Base-by-base conservation (phyloP, 2,888 invertebrate species). In the Tachystola acroxantha region DNA sequence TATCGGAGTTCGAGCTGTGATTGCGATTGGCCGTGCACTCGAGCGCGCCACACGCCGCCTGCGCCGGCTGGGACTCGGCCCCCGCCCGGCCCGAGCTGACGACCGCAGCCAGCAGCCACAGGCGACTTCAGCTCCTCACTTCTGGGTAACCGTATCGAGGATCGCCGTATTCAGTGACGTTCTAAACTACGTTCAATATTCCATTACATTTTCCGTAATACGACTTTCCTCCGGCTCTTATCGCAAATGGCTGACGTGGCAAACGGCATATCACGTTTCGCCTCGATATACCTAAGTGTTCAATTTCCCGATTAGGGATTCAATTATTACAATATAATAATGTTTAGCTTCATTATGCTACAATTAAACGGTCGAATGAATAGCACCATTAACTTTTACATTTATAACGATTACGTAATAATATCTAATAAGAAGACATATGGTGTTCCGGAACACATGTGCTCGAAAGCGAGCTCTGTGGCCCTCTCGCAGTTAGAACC, bases 1-100 rank as follows among this genome's bases (percentile, higher is more conserved):
- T 85, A 79, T 86, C 82, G 71, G 66, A 79, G 70, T 80, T 73
- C 65, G 64, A 64, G 67, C 69, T 58, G 79, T 80, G 81, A 73
- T 80, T 70, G 55, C 66, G 65, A 67, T 69, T 59, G 64, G 72
- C 68, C 58, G 70, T 68, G 58, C 42, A 43, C 39, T 7, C 6
- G 22, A 22, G 46, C 55, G 53, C 57, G 65, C 58, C 64, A 56
- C 42, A 45, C 38, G 22, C 22, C 22, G 22, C 22, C 22, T 2
- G n/a, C 24, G 24, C 24, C 24, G 24, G n/a, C 16, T 9, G 3
- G n/a, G 24, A 9, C 24, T 9, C 9, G 7, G 22, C 20, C 36
- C 26, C 24, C 37, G 32, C 20, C 12, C 2, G n/a, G n/a, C n/a
- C n/a, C n/a, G n/a, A n/a, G n/a, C n/a, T n/a, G n/a, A n/a, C n/a